These are phyloP conservation scores for Scartelaos histophorus DNA, from an alignment of 2,113 vertebrate genomes.

Conservation along the genomic window DNA sequence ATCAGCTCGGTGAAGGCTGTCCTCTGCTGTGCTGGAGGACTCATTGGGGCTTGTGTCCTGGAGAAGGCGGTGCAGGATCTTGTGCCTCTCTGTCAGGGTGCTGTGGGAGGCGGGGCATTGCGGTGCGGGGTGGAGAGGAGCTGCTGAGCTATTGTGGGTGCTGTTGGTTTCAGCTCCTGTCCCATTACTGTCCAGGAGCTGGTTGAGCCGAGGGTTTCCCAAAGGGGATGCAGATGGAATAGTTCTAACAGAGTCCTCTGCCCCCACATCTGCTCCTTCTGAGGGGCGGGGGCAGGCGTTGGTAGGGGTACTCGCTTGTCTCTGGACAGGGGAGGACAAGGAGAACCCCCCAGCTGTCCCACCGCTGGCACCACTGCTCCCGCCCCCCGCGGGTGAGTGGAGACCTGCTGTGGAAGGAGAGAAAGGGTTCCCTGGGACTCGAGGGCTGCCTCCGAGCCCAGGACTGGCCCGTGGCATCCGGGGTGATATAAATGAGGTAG, in stretches of 20 bases:
- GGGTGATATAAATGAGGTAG: slow-evolving; percentile 90
- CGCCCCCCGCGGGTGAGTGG: slow-evolving; percentile 82
- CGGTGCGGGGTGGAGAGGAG: slow-evolving; percentile 67
- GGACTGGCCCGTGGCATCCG: slow-evolving; percentile 86
- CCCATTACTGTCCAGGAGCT: slow-evolving; percentile 83
- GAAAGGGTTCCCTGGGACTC: slow-evolving; percentile 84
- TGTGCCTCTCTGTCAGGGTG: slow-evolving; percentile 90
- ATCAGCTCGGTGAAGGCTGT: slow-evolving; percentile 44
- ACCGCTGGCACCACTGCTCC: slow-evolving; percentile 55
- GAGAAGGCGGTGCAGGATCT: slow-evolving; percentile 91
- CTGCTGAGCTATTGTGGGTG: slow-evolving; percentile 47
- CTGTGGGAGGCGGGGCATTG: slow-evolving; percentile 91
- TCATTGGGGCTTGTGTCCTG: slow-evolving; percentile 92
- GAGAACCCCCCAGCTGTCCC: slow-evolving; percentile 77
- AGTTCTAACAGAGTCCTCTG: slow-evolving; percentile 72
- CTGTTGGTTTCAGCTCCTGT: slow-evolving; percentile 46
- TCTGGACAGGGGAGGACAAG: slow-evolving; percentile 79
- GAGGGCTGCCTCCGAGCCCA: slow-evolving; percentile 80
- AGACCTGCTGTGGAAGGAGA: slow-evolving; percentile 84
- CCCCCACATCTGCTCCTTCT: slow-evolving; percentile 45
- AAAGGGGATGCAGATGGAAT: slow-evolving; percentile 60
- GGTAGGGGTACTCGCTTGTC: slow-evolving; percentile 73
- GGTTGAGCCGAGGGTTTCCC: slow-evolving; percentile 83
- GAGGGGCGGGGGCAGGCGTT: slow-evolving; percentile 68
- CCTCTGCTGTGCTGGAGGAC: slow-evolving; percentile 60